These are phyloP conservation scores for Monopterus albus DNA, from an alignment of 2,113 vertebrate species.

Conservation along the genomic window DNA sequence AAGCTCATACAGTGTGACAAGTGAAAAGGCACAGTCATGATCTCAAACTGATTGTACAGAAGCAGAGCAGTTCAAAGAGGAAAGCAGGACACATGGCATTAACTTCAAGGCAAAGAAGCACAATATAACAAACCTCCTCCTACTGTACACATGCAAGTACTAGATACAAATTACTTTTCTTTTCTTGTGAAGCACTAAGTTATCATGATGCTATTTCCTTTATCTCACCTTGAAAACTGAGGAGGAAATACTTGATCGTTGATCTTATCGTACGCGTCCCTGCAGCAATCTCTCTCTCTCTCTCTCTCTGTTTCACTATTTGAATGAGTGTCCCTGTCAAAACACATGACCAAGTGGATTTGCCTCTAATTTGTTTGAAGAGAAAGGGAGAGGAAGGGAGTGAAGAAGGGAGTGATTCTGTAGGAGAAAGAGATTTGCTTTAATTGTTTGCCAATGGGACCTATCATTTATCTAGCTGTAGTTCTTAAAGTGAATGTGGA, in stretches of 20 bases:
- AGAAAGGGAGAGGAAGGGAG: slow-evolving; percentile 61
- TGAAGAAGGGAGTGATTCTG: slow-evolving; percentile 56
- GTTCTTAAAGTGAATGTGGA: background rate
- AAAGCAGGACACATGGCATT: background rate
- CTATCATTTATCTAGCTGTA: slow-evolving; percentile 6
- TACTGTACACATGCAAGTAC: background rate
- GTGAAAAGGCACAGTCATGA: slow-evolving; percentile 34
- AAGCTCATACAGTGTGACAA: slow-evolving; percentile 58
- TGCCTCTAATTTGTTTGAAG: slow-evolving; percentile 85
- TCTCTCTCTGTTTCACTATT: slow-evolving; percentile 62
- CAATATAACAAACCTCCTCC: slow-evolving; percentile 1
- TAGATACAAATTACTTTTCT: background rate
- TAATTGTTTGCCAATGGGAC: slow-evolving; percentile 22
- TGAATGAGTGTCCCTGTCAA: slow-evolving; percentile 74
- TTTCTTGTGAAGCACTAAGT: background rate
- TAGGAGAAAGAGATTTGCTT: slow-evolving; percentile 58
- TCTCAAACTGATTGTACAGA: slow-evolving; percentile 13
- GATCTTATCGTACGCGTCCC: slow-evolving; percentile 46
- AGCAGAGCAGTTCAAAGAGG: background rate
- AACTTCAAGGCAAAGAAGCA: slow-evolving; percentile 10
- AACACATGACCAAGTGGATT: slow-evolving; percentile 79
- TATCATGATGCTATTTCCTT: slow-evolving; percentile 14
- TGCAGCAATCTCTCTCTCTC: slow-evolving; percentile 56
- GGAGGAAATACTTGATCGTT: slow-evolving; percentile 2
- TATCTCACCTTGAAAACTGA: slow-evolving; percentile 72